phyloP scores from a whole-genome alignment of 1,140 invertebrate genomes.

The Triops longicaudatus region DNA sequence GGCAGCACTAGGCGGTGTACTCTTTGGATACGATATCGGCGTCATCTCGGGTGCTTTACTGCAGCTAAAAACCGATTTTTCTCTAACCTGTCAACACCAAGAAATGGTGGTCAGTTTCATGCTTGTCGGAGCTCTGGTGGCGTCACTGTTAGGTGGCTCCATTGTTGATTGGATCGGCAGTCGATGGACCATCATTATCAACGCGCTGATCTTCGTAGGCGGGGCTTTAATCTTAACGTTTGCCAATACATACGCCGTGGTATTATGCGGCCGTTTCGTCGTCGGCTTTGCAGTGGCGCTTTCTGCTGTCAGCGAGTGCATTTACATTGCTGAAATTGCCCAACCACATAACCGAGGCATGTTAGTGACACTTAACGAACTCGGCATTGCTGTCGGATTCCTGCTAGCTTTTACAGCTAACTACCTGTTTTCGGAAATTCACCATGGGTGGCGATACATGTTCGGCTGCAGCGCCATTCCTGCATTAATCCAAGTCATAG shows the following conservation, averaged over 20 bases:
- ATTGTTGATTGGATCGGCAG: constrained; percentile 44
- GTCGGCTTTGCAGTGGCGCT: constrained; percentile 45
- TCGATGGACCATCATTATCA: constrained; percentile 42
- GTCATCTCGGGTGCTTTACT: constrained; percentile 44
- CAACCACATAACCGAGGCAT: constrained; percentile 42
- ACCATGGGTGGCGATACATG: constrained; percentile 44
- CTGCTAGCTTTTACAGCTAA: constrained; percentile 42
- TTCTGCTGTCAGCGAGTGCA: constrained; percentile 47
- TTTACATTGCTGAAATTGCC: constrained; percentile 48
- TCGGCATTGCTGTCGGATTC: constrained; percentile 45
- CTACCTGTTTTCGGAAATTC: constrained; percentile 36
- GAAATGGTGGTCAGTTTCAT: constrained; percentile 42
- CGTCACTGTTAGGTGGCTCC: constrained; percentile 43
- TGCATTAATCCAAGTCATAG: constrained; percentile 39
- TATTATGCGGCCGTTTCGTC: constrained; percentile 43
- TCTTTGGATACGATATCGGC: constrained; percentile 48
- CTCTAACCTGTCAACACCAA: constrained; percentile 41
- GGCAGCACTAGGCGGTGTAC: constrained; percentile 42
- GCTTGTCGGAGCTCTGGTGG: constrained; percentile 43
- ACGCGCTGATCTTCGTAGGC: constrained; percentile 41
- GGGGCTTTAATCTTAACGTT: constrained; percentile 43
- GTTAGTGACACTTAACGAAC: constrained; percentile 46
- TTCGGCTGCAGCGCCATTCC: constrained; percentile 41
- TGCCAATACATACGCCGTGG: constrained; percentile 39
- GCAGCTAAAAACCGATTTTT: constrained; percentile 42